Base-by-base conservation (phyloP, 2,888 invertebrate genomes). In the Cephus sareptanus region DNA sequence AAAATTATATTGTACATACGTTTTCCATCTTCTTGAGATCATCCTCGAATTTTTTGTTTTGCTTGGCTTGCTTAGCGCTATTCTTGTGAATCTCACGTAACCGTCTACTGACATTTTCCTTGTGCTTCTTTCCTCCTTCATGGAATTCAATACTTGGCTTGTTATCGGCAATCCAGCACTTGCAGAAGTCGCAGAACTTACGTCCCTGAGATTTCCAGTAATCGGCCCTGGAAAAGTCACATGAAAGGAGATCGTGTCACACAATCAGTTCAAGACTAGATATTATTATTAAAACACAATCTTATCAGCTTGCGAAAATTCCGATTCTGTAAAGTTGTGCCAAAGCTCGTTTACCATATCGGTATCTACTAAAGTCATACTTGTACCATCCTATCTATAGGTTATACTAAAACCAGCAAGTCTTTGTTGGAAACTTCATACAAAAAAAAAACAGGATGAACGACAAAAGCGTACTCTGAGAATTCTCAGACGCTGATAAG, bases 81-180 rank as follows among this genome's bases (percentile, higher is more conserved):
- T 95, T 96, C 88, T 96, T 97, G 81, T 95, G 95, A 81, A 98
- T 97, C 84, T 96, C 95, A 82, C 96, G 95, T 82, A 99, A 94
- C 81, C 96, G 95, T 88, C 96, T 96, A 79, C 96, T 95, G 37
- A 98, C 98, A 94, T 96, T 98, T 90, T 97, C 96, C 90, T 98
- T 96, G 92, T 99, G 98, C 40, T 96, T 93, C 89, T 97, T 96
- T 11, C 98, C 98, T 92, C 95, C 96, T 92, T 98, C 98, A 91
- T 99, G 98, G 89, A 98, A 98, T 82, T 98, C 96, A 87, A 98
- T 94, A 89, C 98, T 98, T 77, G 98, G 97, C 94, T 97, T 98
- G 90, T 99, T 99, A 92, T 99, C 98, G 77, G 98, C 97, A 87
- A 98, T 96, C 99, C 99, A 99, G 90, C 98, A 98, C 92, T 99